Evolutionary conservation across 2,113 vertebrate genomes (phyloP).

Genomic region (Semicossyphus pulcher): DNA sequence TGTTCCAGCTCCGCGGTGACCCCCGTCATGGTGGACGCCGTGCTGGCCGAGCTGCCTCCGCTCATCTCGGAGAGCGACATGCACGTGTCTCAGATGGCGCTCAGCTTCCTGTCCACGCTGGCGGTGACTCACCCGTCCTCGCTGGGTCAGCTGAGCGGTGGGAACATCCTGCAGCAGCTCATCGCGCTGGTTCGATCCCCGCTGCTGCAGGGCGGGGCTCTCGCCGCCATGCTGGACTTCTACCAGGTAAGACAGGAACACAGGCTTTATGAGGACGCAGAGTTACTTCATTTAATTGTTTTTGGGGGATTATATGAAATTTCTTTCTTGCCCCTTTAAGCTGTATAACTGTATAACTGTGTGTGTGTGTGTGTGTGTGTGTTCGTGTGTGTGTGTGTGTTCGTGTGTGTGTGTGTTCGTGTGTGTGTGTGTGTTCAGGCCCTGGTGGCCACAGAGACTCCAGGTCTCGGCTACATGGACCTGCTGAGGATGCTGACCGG

Average conservation of each 20-base stretch:
- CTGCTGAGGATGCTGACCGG: conserved; percentile 96
- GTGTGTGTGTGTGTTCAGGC: conserved; percentile 74
- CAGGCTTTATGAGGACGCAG: too few relatives aligned
- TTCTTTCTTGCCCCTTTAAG: too few relatives aligned
- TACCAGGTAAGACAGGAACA: conserved; percentile 83
- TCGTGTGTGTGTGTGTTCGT: too few relatives aligned
- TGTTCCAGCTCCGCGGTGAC: conserved; percentile 83
- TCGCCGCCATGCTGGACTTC: conserved; percentile 98
- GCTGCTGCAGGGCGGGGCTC: conserved; percentile 95
- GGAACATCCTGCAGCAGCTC: conserved; percentile 94
- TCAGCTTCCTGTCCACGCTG: conserved; percentile 97
- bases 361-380: too few relatives aligned
- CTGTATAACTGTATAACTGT: too few relatives aligned
- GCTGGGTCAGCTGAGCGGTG: conserved; percentile 93
- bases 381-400: too few relatives aligned
- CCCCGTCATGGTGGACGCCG: conserved; percentile 97
- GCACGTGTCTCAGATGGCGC: conserved; percentile 99
- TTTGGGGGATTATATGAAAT: too few relatives aligned
- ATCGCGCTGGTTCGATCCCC: conserved; percentile 95
- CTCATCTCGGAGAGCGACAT: conserved; percentile 99
- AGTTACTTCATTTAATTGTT: too few relatives aligned
- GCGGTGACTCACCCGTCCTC: conserved; percentile 97
- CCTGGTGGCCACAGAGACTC: conserved; percentile 92
- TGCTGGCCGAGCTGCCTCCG: conserved; percentile 95
- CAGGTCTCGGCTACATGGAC: conserved; percentile 97